Conservation (phyloP, 30 jellyfish, hydroid and myxozoan species). For the Hydra vulgaris region DNA sequence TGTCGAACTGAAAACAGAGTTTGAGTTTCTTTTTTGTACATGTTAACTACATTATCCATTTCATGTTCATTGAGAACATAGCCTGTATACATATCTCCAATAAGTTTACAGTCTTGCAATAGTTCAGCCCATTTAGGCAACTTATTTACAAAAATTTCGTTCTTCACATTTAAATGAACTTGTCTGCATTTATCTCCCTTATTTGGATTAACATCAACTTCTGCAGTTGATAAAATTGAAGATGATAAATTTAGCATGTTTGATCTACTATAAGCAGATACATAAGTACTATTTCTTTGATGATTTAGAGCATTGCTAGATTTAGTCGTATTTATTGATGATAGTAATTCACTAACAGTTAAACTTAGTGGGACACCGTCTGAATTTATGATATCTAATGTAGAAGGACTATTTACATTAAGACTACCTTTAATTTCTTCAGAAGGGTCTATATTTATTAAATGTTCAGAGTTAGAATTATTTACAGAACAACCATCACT, state of each 20-base stretch:
- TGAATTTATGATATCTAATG: slow-evolving; percentile 18
- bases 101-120: slow-evolving; percentile 35
- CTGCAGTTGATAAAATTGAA: slow-evolving; percentile 21
- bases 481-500: background rate
- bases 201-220: background rate
- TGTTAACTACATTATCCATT: slow-evolving; percentile 72
- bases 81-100: slow-evolving; percentile 76
- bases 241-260: slow-evolving; percentile 15
- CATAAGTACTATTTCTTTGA: background rate
- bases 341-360: slow-evolving; percentile 23
- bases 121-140: slow-evolving; percentile 66
- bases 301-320: background rate
- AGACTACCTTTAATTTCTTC: background rate
- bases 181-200: background rate
- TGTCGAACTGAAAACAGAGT: slow-evolving; percentile 85
- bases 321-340: slow-evolving; percentile 10
- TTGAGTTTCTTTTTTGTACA: slow-evolving; percentile 85
- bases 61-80: slow-evolving; percentile 72
- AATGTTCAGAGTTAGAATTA: background rate
- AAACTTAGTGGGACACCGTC: slow-evolving; percentile 31
- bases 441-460: background rate
- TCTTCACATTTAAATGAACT: background rate
- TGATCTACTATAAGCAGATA: background rate
- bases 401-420: background rate
- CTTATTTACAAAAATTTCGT: slow-evolving; percentile 8